Evolutionary conservation across 2,797 vertebrate species (phyloP).

Genomic region (Parauchenoglanis punctatus): DNA sequence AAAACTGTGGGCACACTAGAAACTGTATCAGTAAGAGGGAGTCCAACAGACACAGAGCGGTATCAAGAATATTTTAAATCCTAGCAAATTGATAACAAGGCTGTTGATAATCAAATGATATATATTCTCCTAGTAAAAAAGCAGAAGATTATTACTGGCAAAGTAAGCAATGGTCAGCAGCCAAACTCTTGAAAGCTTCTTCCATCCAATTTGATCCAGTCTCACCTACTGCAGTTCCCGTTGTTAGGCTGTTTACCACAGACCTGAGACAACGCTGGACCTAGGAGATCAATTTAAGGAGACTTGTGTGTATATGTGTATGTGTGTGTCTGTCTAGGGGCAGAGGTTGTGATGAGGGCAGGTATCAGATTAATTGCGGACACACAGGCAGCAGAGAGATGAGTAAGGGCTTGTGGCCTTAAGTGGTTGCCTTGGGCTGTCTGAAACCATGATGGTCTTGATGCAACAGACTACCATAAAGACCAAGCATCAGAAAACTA

Average conservation of each 20-base stretch:
- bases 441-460: constrained; percentile 16
- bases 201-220: constrained; percentile 31
- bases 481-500: constrained; percentile 8
- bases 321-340: constrained; percentile 34
- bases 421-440: constrained; percentile 46
- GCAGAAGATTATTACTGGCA: constrained; percentile 3
- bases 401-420: constrained; percentile 19
- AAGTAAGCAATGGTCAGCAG: constrained; percentile 6
- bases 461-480: constrained; percentile 26
- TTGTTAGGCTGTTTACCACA: constrained; percentile 41
- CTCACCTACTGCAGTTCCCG: constrained; percentile 20
- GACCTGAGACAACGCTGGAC: constrained; percentile 33
- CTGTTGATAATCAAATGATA: not conserved
- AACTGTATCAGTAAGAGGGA: constrained; percentile 5
- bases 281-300: constrained; percentile 52
- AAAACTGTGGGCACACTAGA: not conserved
- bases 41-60: not conserved
- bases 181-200: constrained; percentile 25
- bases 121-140: not conserved
- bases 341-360: constrained; percentile 26
- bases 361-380: constrained; percentile 45
- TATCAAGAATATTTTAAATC: not conserved
- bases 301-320: constrained; percentile 1
- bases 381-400: constrained; percentile 34
- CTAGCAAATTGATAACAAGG: not conserved